phyloP scores from a whole-genome alignment of 2,113 vertebrate genomes.

The Laterallus jamaicensis region DNA sequence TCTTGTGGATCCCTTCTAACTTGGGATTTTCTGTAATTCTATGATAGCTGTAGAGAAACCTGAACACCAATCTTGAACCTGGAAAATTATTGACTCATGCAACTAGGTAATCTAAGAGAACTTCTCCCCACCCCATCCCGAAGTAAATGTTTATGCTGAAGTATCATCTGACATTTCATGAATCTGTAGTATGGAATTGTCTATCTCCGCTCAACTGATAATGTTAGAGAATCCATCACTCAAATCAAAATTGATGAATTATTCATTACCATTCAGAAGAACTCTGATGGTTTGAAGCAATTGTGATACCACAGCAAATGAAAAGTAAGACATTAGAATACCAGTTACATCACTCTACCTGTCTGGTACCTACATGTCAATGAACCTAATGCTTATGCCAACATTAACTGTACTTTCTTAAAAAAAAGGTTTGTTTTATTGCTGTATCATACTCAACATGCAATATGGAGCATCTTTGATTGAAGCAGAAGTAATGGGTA shows the following conservation, averaged over 20 bases:
- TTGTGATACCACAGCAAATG: not conserved
- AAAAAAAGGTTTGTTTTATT: not conserved
- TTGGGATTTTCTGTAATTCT: not conserved
- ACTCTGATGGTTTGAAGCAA: not conserved
- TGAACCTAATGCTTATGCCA: not conserved
- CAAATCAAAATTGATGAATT: not conserved
- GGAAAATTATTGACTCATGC: not conserved
- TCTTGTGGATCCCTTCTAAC: not conserved
- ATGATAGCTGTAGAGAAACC: not conserved
- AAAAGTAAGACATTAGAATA: not conserved
- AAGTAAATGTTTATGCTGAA: not conserved
- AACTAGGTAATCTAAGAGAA: not conserved
- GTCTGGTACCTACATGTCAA: not conserved
- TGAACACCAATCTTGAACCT: not conserved
- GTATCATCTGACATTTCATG: not conserved
- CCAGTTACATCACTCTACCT: not conserved
- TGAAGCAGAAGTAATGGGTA: not conserved
- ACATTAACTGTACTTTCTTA: accelerated
- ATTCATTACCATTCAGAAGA: not conserved
- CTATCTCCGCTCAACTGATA: not conserved
- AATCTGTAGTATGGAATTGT: not conserved
- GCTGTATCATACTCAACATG: not conserved
- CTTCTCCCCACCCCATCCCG: not conserved
- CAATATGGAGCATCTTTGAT: not conserved
- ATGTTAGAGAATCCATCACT: not conserved